Base-by-base conservation (phyloP, 2,888 invertebrate species). In the Meganola albula region DNA sequence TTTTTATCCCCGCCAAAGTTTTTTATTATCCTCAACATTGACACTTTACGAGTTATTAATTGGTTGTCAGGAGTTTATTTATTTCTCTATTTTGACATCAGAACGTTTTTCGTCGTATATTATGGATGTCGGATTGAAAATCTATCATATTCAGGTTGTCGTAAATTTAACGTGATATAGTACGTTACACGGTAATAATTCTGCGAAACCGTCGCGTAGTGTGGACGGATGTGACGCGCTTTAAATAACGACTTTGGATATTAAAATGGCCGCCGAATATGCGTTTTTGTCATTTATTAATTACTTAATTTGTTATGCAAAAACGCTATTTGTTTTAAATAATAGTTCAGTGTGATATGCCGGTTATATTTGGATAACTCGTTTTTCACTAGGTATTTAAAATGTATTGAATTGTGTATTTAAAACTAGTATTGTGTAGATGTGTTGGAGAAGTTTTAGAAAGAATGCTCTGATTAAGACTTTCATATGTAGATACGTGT, bases 1-100 rank as follows among this genome's bases (percentile, higher is more conserved):
- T 75, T 80, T 78, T 79, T 78, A 70, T 72, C 64, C 64, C 52
- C 44, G 50, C 59, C 49, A 62, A 63, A 68, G 67, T 70, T 74
- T 74, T 83, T 83, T 80, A 74, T 77, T 70, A 68, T 77, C 65
- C 71, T 77, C 68, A 73, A 72, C 76, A 77, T 66, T 83, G 83
- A 83, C 83, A 76, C 74, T 85, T 85, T 85, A 84, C 83, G 83
- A 84, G 84, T 83, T 86, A 86, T 87, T 86, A 87, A 86, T 86
- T 85, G 84, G 78, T 76, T 83, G 86, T 85, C 86, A 76, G 66
- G 63, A 65, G 68, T 75, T 82, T 83, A 83, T 86, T 85, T 84
- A 84, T 85, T 79, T 82, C 82, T 82, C 79, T 84, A 85, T 85
- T 83, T 85, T 84, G 85, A 82, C 78, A 75, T 65, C 66, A 69